Percentiles rank a stretch among this genome's conserved stretches.
Conservation (phyloP, 2,888 invertebrate genomes). For the Notodonta ziczac region DNA sequence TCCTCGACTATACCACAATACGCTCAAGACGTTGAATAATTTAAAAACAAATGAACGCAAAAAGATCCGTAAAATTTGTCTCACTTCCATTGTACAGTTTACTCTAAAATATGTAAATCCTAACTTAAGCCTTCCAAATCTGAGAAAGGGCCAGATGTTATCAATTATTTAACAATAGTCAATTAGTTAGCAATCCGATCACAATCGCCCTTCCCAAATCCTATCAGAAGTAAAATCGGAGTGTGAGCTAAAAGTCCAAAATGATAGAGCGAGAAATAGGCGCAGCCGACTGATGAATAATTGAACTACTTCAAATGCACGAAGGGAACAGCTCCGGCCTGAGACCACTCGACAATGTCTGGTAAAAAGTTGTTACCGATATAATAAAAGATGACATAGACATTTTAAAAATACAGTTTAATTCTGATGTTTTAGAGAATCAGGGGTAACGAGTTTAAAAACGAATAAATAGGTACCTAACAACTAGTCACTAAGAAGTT, state of each 20-base stretch:
- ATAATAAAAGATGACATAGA: constrained; percentile 11
- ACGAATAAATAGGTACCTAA: too few relatives aligned
- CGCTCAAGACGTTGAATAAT: too few relatives aligned
- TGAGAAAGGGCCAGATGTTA: not conserved
- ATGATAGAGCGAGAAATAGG: constrained; percentile 33
- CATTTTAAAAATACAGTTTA: too few relatives aligned
- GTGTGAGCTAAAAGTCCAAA: constrained; percentile 6
- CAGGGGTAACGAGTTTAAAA: too few relatives aligned
- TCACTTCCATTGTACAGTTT: too few relatives aligned
- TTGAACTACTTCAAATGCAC: constrained; percentile 42
- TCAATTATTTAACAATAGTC: not conserved
- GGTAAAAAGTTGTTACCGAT: constrained; percentile 14
- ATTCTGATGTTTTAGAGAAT: too few relatives aligned
- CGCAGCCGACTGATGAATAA: constrained; percentile 46
- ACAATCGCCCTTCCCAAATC: not conserved
- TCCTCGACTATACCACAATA: too few relatives aligned
- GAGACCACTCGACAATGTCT: constrained; percentile 28
- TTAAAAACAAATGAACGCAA: too few relatives aligned
- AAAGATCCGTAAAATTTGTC: too few relatives aligned
- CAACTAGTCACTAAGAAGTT: too few relatives aligned
- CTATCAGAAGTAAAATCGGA: constrained; percentile 9
- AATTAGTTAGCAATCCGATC: not conserved
- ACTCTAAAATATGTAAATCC: not conserved
- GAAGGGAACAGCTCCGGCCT: constrained; percentile 35
- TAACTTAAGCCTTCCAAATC: not conserved